phyloP scores from a whole-genome alignment of 1,140 invertebrate genomes.

The fruit fly (Drosophila melanogaster) region Release_6_plus_ISO1_MT NT_037436.4:15120001-15120500 shows the following conservation, averaged over 20 bases:
- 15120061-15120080: conserved; percentile 20
- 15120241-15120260: conserved; percentile 73
- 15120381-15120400: conserved; percentile 38
- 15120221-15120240: conserved; percentile 46
- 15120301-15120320: conserved; percentile 84
- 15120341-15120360: conserved; percentile 89
- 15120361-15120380: conserved; percentile 87
- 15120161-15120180: conserved; percentile 14
- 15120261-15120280: conserved; percentile 86
- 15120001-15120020: conserved; percentile 79
- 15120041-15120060: conserved; percentile 59
- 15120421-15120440: conserved; percentile 89
- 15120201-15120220: conserved; percentile 23
- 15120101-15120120: conserved; percentile 19
- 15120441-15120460: conserved; percentile 89
- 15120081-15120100: conserved; percentile 45
- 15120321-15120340: conserved; percentile 39
- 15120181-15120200: conserved; percentile 40
- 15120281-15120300: conserved; percentile 85
- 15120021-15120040: conserved; percentile 83
- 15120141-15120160: conserved; percentile 35
- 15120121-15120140: neutral
- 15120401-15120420: conserved; percentile 63
- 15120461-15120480: conserved; percentile 90
- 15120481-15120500: conserved; percentile 87